Conservation (phyloP, 2,797 vertebrate species). For the Trachurus trachurus region DNA sequence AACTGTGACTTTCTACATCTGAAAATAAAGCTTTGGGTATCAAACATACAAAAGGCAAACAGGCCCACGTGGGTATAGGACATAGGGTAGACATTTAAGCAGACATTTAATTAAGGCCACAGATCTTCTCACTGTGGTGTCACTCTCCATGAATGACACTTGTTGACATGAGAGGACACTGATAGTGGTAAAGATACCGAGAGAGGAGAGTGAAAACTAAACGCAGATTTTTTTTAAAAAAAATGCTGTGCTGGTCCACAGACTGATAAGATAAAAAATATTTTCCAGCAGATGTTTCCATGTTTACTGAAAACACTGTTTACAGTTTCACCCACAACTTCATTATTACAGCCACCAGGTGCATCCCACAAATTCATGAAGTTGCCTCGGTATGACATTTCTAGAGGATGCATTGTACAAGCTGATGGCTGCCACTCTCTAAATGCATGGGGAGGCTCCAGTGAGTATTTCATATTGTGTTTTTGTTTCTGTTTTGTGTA, state of each 20-base stretch:
- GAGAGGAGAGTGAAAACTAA: neutral
- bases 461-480: neutral
- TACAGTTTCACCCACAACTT: no score
- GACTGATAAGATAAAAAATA: no score
- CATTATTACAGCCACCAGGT: no score
- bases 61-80: neutral
- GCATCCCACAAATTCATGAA: neutral
- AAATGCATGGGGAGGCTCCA: neutral
- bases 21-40: neutral
- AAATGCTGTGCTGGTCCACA: no score
- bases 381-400: neutral
- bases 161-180: constrained; percentile 21
- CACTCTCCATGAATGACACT: constrained; percentile 37
- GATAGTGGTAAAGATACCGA: neutral
- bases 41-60: neutral
- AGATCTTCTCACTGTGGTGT: constrained; percentile 33
- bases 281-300: no score
- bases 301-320: no score
- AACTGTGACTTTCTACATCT: neutral
- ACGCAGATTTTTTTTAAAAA: neutral
- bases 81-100: neutral
- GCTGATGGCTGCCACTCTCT: neutral
- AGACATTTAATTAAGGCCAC: constrained; percentile 48
- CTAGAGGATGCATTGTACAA: neutral
- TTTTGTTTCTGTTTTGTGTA: neutral